phyloP scores from a whole-genome alignment of 2,888 invertebrate species.

The Phymatocera aterrima region DNA sequence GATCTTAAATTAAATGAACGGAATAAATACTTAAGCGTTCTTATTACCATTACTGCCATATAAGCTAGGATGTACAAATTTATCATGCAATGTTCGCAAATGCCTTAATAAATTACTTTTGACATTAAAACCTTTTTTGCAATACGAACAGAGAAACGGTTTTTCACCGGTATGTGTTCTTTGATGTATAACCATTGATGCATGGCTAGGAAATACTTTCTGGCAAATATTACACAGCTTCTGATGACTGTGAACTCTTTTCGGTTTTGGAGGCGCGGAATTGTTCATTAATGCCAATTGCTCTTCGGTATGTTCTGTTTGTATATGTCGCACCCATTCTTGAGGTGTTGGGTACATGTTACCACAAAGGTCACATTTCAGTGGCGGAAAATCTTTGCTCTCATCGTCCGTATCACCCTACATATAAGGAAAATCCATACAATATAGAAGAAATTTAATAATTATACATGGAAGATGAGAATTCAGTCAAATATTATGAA shows the following conservation, averaged over 20 bases:
- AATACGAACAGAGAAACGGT: conserved; percentile 85
- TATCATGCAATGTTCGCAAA: conserved; percentile 85
- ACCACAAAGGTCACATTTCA: conserved; percentile 87
- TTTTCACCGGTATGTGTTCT: conserved; percentile 86
- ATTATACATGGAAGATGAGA: background rate
- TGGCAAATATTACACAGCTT: conserved; percentile 81
- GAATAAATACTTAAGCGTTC: conserved; percentile 63
- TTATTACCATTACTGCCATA: conserved; percentile 72
- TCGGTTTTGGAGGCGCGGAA: conserved; percentile 80
- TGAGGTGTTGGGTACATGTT: conserved; percentile 85
- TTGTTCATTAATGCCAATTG: conserved; percentile 88
- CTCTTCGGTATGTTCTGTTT: conserved; percentile 88
- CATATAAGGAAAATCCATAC: background rate
- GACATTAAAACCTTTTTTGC: conserved; percentile 88
- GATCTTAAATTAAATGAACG: background rate
- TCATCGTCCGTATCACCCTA: conserved; percentile 84
- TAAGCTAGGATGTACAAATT: conserved; percentile 76
- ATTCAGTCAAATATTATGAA: background rate
- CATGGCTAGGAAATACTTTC: conserved; percentile 87
- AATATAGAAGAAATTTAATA: conserved; percentile 49
- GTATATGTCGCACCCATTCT: conserved; percentile 92
- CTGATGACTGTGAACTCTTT: conserved; percentile 72
- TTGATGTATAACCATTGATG: conserved; percentile 87
- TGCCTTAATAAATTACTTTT: conserved; percentile 86
- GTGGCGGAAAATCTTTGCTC: conserved; percentile 82